Conservation (phyloP, 1,140 invertebrate genomes). For the Calliphora vicina region DNA sequence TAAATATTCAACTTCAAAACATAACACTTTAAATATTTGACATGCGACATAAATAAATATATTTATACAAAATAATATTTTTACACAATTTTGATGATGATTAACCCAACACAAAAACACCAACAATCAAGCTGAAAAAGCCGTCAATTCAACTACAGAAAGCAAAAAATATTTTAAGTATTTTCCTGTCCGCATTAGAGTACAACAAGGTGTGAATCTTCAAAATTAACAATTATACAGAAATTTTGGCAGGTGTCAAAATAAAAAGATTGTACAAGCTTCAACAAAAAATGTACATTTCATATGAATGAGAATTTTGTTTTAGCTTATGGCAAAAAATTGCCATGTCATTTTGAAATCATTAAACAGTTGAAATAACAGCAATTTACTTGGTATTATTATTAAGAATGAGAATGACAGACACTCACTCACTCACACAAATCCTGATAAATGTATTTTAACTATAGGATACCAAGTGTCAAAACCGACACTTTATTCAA, state of each 20-base stretch:
- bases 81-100: too few relatives aligned
- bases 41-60: too few relatives aligned
- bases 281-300: neutral
- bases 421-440: neutral
- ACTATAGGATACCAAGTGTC: constrained; percentile 17
- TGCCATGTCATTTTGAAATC: constrained; percentile 25
- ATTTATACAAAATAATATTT: too few relatives aligned
- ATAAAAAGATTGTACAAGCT: neutral
- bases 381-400: neutral
- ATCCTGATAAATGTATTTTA: constrained; percentile 27
- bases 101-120: neutral
- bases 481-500: constrained; percentile 25
- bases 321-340: constrained; percentile 2
- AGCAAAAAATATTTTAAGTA: neutral
- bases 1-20: constrained; percentile 12
- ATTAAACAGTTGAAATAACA: constrained; percentile 34
- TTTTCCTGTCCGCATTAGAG: neutral
- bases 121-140: neutral
- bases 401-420: neutral
- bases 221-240: constrained; percentile 25
- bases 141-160: too few relatives aligned
- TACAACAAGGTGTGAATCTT: constrained; percentile 30
- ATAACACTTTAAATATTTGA: constrained; percentile 24
- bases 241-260: constrained; percentile 33
- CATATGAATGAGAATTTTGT: neutral